A percentile compares a stretch with the other conserved stretches of the same genome.
These are phyloP conservation scores for Druon quercuslanigerum DNA, from an alignment of 1,140 invertebrate species.

Conservation along the genomic window DNA sequence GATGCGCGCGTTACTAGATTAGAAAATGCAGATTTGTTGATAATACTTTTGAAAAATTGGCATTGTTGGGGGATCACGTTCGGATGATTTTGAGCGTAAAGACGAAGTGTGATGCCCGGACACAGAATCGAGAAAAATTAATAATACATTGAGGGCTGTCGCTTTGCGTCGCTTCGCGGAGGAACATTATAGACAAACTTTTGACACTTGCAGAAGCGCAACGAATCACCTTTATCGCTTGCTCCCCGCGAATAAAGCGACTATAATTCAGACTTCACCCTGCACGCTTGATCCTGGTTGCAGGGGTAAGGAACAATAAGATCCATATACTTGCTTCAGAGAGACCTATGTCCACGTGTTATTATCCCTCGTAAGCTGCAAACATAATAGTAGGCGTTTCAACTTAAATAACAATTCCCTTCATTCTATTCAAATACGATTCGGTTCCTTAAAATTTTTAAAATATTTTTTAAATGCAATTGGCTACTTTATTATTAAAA, in stretches of 20 bases:
- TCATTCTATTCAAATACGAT: too few species aligned
- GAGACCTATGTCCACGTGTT: background rate
- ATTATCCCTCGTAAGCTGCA: background rate
- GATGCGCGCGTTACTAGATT: too few species aligned
- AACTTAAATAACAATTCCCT: too few species aligned
- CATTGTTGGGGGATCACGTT: too few species aligned
- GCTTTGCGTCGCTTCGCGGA: slow-evolving; percentile 32
- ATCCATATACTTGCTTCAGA: slow-evolving; percentile 22
- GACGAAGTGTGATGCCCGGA: background rate
- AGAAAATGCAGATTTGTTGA: too few species aligned
- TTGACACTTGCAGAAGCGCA: slow-evolving; percentile 73
- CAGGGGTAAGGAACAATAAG: slow-evolving; percentile 31
- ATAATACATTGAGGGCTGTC: slow-evolving; percentile 51
- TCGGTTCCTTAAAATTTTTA: too few species aligned
- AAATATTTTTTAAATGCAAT: too few species aligned
- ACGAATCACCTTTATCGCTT: slow-evolving; percentile 70
- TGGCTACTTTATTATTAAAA: too few species aligned
- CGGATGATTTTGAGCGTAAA: background rate
- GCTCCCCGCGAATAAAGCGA: slow-evolving; percentile 53
- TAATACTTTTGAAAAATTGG: too few species aligned
- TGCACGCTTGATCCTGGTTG: slow-evolving; percentile 42
- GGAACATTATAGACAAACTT: slow-evolving; percentile 65
- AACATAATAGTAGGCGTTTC: background rate
- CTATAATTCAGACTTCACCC: slow-evolving; percentile 63
- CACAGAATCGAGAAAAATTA: slow-evolving; percentile 41